Evolutionary conservation across 2,113 vertebrate genomes (phyloP), one percentile per base, ranked within the genome.

Genomic region (Nannospalax galili): DNA sequence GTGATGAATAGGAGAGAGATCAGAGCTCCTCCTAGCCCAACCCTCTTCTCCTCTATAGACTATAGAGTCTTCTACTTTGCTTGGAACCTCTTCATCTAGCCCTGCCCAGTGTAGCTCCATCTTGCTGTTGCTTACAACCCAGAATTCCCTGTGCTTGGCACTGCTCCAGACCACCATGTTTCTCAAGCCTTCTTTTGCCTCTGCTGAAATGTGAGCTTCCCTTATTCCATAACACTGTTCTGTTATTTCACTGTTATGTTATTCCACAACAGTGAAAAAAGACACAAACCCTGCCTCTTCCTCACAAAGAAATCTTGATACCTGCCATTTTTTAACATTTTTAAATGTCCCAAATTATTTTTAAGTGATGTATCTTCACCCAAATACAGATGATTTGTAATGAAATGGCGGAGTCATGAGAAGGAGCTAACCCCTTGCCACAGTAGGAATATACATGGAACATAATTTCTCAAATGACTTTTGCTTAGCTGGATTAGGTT

Each of bases 71-170:
- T 74, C 73, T 37, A 10, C 24, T 45, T 4, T 28, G 0, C 14
- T 28, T 28, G 28, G 11, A 74, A 9, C 24, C 26, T 28, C 24
- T 28, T 37, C 40, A 74, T 5, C 42, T 45, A 28, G 73, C 12
- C 37, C 40, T 24, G 26, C 35, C 10, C 37, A 74, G 9, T 42
- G 22, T 10, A 24, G 15, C 20, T 90, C 58, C n/a, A 40, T 28
- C 8, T n/a, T n/a, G 14, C 32, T n/a, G 0, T 4, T 74, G 4
- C 1, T 15, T 11, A 0, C 1, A 69, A 9, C 8, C 12, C 12
- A 6, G n/a, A 17, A 32, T 9, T 32, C 42, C 28, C 73, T 16
- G 9, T 12, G 72, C 9, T 56, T 24, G 28, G 15, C 40, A 2
- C 40, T 17, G 19, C n/a, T 42, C 40, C 15, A 84, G 32, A 22